These are phyloP conservation scores for Zaprionus obscuricornis DNA, from an alignment of 2,888 invertebrate species.

Conservation along the genomic window DNA sequence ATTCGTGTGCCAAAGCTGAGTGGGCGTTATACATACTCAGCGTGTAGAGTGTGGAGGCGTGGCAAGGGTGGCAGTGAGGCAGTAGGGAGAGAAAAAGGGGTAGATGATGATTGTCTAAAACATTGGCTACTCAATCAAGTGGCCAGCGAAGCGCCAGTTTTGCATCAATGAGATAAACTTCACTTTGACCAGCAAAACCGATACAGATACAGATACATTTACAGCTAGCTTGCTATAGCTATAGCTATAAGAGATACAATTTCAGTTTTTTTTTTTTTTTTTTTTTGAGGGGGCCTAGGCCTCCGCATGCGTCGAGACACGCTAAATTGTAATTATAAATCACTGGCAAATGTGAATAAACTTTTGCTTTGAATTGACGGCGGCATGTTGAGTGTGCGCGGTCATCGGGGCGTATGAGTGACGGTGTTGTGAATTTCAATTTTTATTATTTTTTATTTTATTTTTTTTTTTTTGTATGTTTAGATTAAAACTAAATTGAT, in stretches of 20 bases:
- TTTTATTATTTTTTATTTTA: too few species aligned
- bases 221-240: too few species aligned
- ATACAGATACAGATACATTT: constrained; percentile 34
- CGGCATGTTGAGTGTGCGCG: constrained; percentile 29
- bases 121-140: constrained; percentile 54
- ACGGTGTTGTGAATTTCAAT: constrained; percentile 27
- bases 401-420: constrained; percentile 60
- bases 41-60: too few species aligned
- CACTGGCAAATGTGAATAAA: constrained; percentile 69
- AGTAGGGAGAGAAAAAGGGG: background rate
- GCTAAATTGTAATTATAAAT: constrained; percentile 54
- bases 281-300: constrained; percentile 18
- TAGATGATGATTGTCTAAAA: constrained; percentile 30
- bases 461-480: too few species aligned
- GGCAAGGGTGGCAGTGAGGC: background rate
- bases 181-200: constrained; percentile 14
- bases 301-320: constrained; percentile 18
- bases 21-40: constrained; percentile 55
- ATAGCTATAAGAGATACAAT: too few species aligned
- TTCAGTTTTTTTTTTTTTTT: constrained; percentile 1
- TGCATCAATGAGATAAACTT: constrained; percentile 40
- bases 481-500: constrained; percentile 63
- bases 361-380: constrained; percentile 55
- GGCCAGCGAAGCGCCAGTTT: constrained; percentile 55
- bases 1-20: constrained; percentile 66